These are phyloP conservation scores for Microchrysa polita DNA, from an alignment of 2,888 invertebrate species.

Conservation along the genomic window DNA sequence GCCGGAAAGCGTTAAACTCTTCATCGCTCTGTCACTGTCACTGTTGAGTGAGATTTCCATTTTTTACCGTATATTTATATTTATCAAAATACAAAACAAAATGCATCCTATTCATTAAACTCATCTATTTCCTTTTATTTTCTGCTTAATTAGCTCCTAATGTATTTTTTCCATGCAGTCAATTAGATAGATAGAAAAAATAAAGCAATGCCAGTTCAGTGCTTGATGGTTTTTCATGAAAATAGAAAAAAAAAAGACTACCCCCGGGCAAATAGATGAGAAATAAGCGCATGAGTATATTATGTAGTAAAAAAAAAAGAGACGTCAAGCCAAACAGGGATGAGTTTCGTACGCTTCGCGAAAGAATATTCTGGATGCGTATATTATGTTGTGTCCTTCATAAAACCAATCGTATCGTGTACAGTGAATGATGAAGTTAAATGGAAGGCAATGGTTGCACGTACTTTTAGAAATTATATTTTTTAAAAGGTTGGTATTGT, in stretches of 20 bases:
- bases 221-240: constrained; percentile 13
- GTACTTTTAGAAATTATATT: no score
- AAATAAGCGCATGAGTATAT: not conserved
- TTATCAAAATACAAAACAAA: constrained; percentile 39
- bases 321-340: not conserved
- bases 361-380: no score
- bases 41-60: constrained; percentile 45
- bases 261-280: constrained; percentile 12
- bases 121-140: constrained; percentile 48
- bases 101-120: constrained; percentile 34
- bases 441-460: no score
- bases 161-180: constrained; percentile 48
- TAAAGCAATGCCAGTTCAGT: constrained; percentile 17
- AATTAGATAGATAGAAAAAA: constrained; percentile 45
- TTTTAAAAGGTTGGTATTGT: no score
- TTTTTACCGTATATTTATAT: constrained; percentile 9
- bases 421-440: not conserved
- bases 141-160: constrained; percentile 50
- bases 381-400: not conserved
- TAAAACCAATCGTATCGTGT: not conserved
- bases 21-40: constrained; percentile 21
- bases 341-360: not conserved
- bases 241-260: no score
- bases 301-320: no score
- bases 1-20: constrained; percentile 40